These are phyloP conservation scores for Leptodactylus fuscus DNA, from an alignment of 2,113 vertebrate genomes.

Conservation along the genomic window DNA sequence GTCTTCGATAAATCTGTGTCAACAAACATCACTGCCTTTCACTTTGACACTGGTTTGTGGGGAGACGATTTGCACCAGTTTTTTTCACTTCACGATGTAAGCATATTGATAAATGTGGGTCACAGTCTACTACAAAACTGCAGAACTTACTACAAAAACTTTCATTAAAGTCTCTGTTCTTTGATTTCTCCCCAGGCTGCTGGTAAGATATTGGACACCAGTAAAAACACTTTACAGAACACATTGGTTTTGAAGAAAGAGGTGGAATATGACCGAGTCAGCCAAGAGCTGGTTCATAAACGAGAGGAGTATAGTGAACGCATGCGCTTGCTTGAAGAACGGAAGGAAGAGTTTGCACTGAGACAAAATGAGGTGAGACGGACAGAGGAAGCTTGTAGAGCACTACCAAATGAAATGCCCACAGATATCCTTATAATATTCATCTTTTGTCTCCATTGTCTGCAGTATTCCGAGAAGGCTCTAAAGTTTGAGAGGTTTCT, in stretches of 20 bases:
- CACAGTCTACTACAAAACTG: too few relatives aligned
- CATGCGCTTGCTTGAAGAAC: constrained; percentile 63
- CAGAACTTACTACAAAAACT: too few relatives aligned
- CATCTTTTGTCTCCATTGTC: neutral
- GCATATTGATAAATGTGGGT: too few relatives aligned
- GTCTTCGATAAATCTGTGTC: too few relatives aligned
- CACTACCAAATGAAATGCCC: neutral
- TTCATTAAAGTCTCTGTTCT: neutral
- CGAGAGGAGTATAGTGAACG: constrained; percentile 69
- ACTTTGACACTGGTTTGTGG: too few relatives aligned
- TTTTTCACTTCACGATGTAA: too few relatives aligned
- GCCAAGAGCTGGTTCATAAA: constrained; percentile 71
- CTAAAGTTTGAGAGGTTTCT: constrained; percentile 75
- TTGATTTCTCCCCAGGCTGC: constrained; percentile 63
- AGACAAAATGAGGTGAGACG: constrained; percentile 72
- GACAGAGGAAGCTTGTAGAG: neutral
- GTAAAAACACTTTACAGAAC: constrained; percentile 73
- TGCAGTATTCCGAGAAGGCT: constrained; percentile 70
- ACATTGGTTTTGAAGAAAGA: constrained; percentile 74
- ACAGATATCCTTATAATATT: neutral
- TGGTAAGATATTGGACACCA: constrained; percentile 66
- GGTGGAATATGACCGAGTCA: constrained; percentile 70
- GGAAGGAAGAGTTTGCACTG: constrained; percentile 68
- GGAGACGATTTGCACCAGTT: too few relatives aligned
- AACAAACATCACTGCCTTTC: too few relatives aligned